A percentile compares a stretch with the other conserved stretches of the same genome.
These are phyloP conservation scores for Seira ritae DNA, from an alignment of 2,888 invertebrate genomes.

Conservation along the genomic window DNA sequence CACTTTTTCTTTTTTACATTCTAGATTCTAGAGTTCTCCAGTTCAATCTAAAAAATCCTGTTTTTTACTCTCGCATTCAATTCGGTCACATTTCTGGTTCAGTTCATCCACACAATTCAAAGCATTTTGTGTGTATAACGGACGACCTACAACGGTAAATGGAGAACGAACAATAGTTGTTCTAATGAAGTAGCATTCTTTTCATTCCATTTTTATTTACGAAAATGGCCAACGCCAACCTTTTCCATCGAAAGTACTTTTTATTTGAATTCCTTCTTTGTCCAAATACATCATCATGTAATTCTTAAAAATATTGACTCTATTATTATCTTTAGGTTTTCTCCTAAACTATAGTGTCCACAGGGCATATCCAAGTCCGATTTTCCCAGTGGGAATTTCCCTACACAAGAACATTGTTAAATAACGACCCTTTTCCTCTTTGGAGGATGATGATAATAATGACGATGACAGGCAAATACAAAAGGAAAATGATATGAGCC, in stretches of 20 bases:
- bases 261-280: not conserved
- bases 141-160: not conserved
- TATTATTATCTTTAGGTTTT: not conserved
- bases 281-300: not conserved
- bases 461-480: not conserved
- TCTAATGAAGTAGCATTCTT: conserved; percentile 33
- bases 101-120: not conserved
- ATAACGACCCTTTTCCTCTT: not conserved
- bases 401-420: not conserved
- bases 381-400: not conserved
- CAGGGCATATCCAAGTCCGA: conserved; percentile 28
- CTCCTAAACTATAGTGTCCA: not conserved
- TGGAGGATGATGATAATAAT: not conserved
- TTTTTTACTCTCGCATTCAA: no score
- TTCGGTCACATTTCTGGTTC: not conserved
- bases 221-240: not conserved
- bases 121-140: not conserved
- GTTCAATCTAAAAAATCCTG: no score
- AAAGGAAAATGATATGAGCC: not conserved
- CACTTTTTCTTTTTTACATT: no score
- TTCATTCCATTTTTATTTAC: not conserved
- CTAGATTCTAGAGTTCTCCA: no score
- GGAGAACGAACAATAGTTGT: conserved; percentile 32
- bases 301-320: not conserved
- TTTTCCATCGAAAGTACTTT: not conserved